phyloP scores from a whole-genome alignment of 2,113 vertebrate genomes.

The Pomatostomus ruficeps region DNA sequence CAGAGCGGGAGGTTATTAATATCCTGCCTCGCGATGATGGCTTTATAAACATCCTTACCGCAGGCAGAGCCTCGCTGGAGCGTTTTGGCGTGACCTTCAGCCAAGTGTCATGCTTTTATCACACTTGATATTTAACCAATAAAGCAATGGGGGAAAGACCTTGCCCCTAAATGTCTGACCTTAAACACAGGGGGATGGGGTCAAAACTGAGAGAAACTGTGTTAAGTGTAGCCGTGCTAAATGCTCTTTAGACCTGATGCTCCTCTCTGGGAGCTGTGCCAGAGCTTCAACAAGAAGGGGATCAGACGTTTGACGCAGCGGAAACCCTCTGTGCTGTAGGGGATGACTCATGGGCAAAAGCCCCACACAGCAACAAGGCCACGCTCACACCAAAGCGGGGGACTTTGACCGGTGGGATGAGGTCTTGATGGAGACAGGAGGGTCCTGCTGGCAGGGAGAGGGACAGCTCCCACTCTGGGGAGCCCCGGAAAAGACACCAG shows the following conservation, averaged over 20 bases:
- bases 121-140: not conserved
- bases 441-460: not conserved
- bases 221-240: not conserved
- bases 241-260: not conserved
- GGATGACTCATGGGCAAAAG: not conserved
- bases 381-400: rapidly evolving
- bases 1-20: not conserved
- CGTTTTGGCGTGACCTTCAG: not conserved
- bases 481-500: not conserved
- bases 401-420: not conserved
- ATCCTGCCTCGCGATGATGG: not conserved
- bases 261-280: not conserved
- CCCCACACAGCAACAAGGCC: not conserved
- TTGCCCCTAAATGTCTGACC: not conserved
- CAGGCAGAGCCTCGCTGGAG: not conserved
- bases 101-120: not conserved
- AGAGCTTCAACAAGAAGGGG: not conserved
- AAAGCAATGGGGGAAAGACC: not conserved
- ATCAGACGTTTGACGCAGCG: not conserved
- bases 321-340: not conserved
- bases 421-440: not conserved
- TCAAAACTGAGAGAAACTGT: not conserved
- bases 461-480: not conserved
- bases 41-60: not conserved
- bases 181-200: not conserved